Conservation (phyloP, 2,888 invertebrate genomes). For the Erebia aethiops region DNA sequence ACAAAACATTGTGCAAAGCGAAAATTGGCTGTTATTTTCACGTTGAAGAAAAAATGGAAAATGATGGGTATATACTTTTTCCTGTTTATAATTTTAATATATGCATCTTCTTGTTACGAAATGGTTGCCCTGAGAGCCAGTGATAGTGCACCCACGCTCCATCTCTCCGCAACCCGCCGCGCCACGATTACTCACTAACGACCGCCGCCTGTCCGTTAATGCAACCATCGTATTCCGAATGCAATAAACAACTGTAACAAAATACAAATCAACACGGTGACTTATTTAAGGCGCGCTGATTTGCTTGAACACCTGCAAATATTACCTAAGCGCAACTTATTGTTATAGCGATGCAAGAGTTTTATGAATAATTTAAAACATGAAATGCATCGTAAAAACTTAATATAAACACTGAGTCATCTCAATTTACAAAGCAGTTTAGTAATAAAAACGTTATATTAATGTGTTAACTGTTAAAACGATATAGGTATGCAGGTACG, state of each 20-base stretch:
- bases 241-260: slow-evolving; percentile 51
- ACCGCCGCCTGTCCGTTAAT: slow-evolving; percentile 53
- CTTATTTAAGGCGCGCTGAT: slow-evolving; percentile 37
- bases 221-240: slow-evolving; percentile 48
- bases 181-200: slow-evolving; percentile 54
- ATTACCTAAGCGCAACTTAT: slow-evolving; percentile 30
- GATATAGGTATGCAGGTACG: neutral
- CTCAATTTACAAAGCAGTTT: slow-evolving; percentile 18
- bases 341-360: slow-evolving; percentile 23
- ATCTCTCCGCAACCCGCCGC: slow-evolving; percentile 41
- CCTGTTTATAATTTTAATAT: neutral
- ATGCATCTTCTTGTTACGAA: neutral
- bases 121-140: slow-evolving; percentile 16
- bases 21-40: too few relatives aligned
- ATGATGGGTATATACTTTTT: neutral
- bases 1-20: too few relatives aligned
- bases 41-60: neutral
- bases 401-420: slow-evolving; percentile 22
- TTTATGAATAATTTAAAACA: slow-evolving; percentile 30
- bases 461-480: slow-evolving; percentile 18
- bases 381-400: slow-evolving; percentile 30
- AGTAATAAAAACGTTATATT: slow-evolving; percentile 13
- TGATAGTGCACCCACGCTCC: slow-evolving; percentile 62
- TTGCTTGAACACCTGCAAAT: slow-evolving; percentile 37
- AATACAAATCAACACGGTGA: slow-evolving; percentile 46